A percentile compares a stretch with the other conserved stretches of the same genome.
phyloP scores from a whole-genome alignment of 1,140 invertebrate species.

The Drosophila guanche region DNA sequence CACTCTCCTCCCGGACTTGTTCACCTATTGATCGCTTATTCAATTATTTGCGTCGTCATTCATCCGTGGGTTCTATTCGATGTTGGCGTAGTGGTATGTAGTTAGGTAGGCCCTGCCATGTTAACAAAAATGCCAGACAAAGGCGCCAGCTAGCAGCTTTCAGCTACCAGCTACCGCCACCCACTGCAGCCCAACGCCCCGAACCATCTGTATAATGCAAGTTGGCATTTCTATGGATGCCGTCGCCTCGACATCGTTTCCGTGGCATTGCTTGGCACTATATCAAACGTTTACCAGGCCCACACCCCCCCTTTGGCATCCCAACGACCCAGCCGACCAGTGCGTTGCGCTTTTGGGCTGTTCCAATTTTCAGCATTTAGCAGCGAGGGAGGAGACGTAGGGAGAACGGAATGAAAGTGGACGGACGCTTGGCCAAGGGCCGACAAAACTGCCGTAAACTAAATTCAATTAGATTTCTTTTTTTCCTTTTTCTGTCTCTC shows the following conservation, averaged over 20 bases:
- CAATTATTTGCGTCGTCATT: constrained; percentile 72
- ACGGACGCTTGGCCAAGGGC: constrained; percentile 45
- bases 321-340: background rate
- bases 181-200: constrained; percentile 6
- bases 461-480: constrained; percentile 76
- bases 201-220: constrained; percentile 63
- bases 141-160: constrained; percentile 35
- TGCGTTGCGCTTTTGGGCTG: constrained; percentile 65
- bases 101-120: constrained; percentile 17
- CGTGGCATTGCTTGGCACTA: constrained; percentile 58
- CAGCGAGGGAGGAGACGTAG: constrained; percentile 6
- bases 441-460: constrained; percentile 71
- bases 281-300: constrained; percentile 23
- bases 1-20: constrained; percentile 39
- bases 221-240: constrained; percentile 75
- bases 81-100: background rate
- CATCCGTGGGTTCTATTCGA: constrained; percentile 14
- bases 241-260: constrained; percentile 43
- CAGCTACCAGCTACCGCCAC: too few species aligned
- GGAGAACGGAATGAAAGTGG: constrained; percentile 3
- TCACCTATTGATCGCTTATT: constrained; percentile 76
- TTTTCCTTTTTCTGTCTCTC: background rate
- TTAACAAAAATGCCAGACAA: constrained; percentile 66
- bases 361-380: constrained; percentile 44
- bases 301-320: background rate